phyloP scores from a whole-genome alignment of 2,113 vertebrate genomes.

The Ammodytes dubius region DNA sequence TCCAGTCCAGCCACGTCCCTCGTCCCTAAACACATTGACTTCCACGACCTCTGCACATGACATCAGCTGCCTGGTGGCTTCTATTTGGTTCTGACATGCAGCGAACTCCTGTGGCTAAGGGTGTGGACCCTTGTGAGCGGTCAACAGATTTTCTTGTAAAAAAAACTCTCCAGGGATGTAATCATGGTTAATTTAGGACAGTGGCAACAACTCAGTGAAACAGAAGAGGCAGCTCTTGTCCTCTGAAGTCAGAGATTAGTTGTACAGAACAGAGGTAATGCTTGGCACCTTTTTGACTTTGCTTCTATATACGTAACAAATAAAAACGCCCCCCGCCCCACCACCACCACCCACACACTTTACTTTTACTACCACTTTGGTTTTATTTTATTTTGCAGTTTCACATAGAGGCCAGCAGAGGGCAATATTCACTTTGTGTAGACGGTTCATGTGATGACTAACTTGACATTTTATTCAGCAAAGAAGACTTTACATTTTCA shows the following conservation, averaged over 20 bases:
- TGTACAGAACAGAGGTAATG: not conserved
- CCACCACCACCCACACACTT: too few relatives aligned
- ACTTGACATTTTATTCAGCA: not conserved
- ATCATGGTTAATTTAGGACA: constrained; percentile 58
- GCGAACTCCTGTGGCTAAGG: constrained; percentile 68
- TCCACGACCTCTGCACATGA: constrained; percentile 59
- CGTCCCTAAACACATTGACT: constrained; percentile 25
- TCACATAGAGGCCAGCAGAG: constrained; percentile 48
- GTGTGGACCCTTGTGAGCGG: constrained; percentile 71
- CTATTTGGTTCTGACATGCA: constrained; percentile 69
- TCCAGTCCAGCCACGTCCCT: not conserved
- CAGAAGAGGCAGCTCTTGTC: constrained; percentile 11
- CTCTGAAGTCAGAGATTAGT: constrained; percentile 19
- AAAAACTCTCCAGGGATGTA: constrained; percentile 60
- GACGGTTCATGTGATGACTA: not conserved
- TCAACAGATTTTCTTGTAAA: constrained; percentile 64
- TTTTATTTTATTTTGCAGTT: constrained; percentile 8
- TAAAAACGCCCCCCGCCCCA: not conserved
- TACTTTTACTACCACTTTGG: not conserved
- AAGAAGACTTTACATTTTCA: not conserved
- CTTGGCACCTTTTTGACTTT: constrained; percentile 4
- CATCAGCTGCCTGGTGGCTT: constrained; percentile 67
- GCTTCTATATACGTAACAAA: not conserved
- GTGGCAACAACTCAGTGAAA: constrained; percentile 35
- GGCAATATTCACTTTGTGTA: constrained; percentile 37